Evolutionary conservation across 2,113 vertebrate genomes (phyloP), one percentile per base, ranked within the genome.

Genomic region (Epinephelus moara): DNA sequence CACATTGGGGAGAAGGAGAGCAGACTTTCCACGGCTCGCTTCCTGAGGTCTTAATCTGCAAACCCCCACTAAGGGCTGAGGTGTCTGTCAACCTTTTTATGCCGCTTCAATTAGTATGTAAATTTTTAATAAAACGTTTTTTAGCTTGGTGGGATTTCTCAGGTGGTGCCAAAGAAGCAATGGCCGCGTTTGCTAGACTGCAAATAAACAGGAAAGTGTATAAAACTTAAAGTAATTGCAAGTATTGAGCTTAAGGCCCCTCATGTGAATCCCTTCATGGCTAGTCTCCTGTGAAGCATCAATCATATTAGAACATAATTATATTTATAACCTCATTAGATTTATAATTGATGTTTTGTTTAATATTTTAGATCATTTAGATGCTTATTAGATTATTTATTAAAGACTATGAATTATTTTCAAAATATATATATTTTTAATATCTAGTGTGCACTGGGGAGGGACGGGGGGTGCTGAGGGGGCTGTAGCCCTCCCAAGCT

Each of bases 41-140:
- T 87, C 82, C 86, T 37, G 61, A 79, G 85, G 75, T 91, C 89
- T 86, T 91, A 87, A 88, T 91, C 87, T 89, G 72, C 67, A 61
- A 47, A 50, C 70, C 80, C 78, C 88, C 69, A 78, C 76, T 57
- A 78, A 75, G 80, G 74, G 60, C 71, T 64, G 76, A 74, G 85
- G 74, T 67, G 80, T 79, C 90, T 82, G 81, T 85, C 86, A 87
- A 74, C 82, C 81, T 64, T 25, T 86, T 85, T 69, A 86, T 78
- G 56, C 79, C 23, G 25, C 85, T 87, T 89, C 86, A 91, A 90
- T 95, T 91, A 94, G 84, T 87, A 93, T 94, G 92, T 87, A 91
- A 84, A 94, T 94, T 89, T 66, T 85, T 67, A 82, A 90, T 88
- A 70, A 70, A 53, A 9, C 66, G 4, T 23, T 70, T 70, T 59